Base-by-base conservation (phyloP, 2,888 invertebrate species). In the Cacoxenus indagator region DNA sequence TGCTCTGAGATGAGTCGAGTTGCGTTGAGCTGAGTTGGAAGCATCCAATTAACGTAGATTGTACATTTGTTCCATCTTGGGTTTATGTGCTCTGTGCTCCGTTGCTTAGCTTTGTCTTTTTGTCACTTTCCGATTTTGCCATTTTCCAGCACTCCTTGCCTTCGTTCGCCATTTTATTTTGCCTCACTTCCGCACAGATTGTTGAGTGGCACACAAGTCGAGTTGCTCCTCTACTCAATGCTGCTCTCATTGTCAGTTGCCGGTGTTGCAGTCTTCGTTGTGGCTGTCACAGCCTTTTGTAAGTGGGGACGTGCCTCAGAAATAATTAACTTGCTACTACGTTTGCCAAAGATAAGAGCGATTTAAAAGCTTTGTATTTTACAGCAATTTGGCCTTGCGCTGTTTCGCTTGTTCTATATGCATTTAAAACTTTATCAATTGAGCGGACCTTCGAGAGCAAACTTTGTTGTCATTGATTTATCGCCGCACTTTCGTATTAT, bases 311-410 rank as follows among this genome's bases (percentile, higher is more conserved):
- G 61, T 62, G 61, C 45, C 61, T 43, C n/a, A 17, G 45, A 62
- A 62, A 62, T 62, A 62, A 62, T 62, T 62, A 62, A 62, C 61
- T 62, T 62, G 61, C 61, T 24, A 43, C 61, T 62, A 45, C n/a
- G 61, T 62, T 62, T 62, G 43, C 61, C 43, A 31, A 24, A 62
- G 61, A 62, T 62, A 62, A 62, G 61, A 62, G 45, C 61, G 61
- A 19, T 62, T 62, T 62, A 62, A 62, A 62, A 62, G 61, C 61
- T 62, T 62, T 62, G 24, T 62, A 11, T 24, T 2, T 22, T 54
- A 2, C 57, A 57, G 9, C 31, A n/a, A 45, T 62, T 62, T 62
- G n/a, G 61, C 61, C 61, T 62, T 62, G 61, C 24, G 61, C 61
- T 45, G 45, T 14, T 62, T 62, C 29, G n/a, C 45, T n/a, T 22